Percentiles rank a stretch among this genome's conserved stretches.
Conservation (phyloP, 2,113 vertebrate species). For the Paratilapia polleni region DNA sequence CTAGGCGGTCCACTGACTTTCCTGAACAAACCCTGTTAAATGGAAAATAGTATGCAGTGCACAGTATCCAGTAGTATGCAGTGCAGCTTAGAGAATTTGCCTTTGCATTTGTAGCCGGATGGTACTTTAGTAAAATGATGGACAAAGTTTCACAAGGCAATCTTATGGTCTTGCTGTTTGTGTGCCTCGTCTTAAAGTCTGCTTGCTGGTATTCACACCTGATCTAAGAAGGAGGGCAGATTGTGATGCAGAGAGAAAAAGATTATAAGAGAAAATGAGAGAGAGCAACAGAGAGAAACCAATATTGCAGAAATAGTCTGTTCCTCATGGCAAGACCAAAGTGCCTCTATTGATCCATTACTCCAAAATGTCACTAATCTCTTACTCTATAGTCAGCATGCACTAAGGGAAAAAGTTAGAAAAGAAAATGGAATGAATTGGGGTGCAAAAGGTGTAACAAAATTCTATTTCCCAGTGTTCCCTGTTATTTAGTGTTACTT, state of each 20-base stretch:
- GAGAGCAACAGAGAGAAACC: background rate
- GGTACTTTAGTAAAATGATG: background rate
- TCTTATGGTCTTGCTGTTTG: background rate
- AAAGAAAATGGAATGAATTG: constrained; percentile 7
- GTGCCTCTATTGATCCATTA: constrained; percentile 44
- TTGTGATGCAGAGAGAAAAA: constrained; percentile 23
- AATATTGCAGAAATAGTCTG: constrained; percentile 13
- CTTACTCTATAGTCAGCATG: constrained; percentile 1
- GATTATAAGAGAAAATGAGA: constrained; percentile 35
- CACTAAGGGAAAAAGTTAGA: background rate
- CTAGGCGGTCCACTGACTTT: background rate
- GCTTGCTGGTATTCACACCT: constrained; percentile 12
- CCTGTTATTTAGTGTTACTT: background rate
- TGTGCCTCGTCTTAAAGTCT: background rate
- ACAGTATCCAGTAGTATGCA: no score
- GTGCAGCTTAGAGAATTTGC: background rate
- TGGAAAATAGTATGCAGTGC: background rate
- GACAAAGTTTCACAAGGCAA: background rate
- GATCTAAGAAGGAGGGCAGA: background rate
- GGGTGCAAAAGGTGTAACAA: background rate
- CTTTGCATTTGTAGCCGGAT: background rate
- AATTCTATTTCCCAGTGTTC: background rate
- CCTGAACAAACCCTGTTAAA: background rate
- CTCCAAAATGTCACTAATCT: constrained; percentile 46
- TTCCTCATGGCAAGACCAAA: constrained; percentile 1